Percentiles rank a stretch among this genome's conserved stretches.
Evolutionary conservation across 2,797 vertebrate species (phyloP).

Genomic region (Thalassophryne amazonica): DNA sequence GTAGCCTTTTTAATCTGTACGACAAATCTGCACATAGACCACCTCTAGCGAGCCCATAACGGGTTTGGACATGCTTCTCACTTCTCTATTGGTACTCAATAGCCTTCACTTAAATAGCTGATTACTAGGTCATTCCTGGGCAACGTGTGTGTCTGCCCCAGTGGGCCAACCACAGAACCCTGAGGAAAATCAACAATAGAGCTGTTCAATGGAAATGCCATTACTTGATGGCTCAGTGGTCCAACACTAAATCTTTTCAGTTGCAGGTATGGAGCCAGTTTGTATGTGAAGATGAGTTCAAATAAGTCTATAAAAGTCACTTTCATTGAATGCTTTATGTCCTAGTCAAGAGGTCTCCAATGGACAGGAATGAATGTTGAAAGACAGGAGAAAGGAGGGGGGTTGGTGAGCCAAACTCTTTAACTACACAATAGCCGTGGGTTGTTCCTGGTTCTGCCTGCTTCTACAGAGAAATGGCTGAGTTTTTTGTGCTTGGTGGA

Average conservation of each 20-base stretch:
- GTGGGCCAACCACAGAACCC: conserved; percentile 73
- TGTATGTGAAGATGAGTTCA: conserved; percentile 85
- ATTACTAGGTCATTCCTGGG: conserved; percentile 96
- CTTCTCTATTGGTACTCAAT: conserved; percentile 88
- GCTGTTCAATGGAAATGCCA: conserved; percentile 64
- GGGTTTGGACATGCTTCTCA: conserved; percentile 91
- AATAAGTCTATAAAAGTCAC: conserved; percentile 99
- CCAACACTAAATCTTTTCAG: conserved; percentile 76
- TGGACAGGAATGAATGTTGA: conserved; percentile 83
- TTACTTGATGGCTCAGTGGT: conserved; percentile 71
- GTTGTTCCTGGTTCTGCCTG: conserved; percentile 67
- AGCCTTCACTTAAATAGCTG: conserved; percentile 92
- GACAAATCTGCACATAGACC: conserved; percentile 88
- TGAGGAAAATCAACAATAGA: conserved; percentile 72
- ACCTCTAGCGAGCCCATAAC: conserved; percentile 91
- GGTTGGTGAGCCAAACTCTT: conserved; percentile 77
- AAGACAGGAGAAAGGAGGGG: conserved; percentile 88
- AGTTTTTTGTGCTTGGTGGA: conserved; percentile 73
- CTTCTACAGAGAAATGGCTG: conserved; percentile 66
- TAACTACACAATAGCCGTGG: conserved; percentile 86
- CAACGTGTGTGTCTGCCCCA: conserved; percentile 87
- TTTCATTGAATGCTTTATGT: conserved; percentile 94
- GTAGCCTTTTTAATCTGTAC: conserved; percentile 89
- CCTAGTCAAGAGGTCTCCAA: conserved; percentile 90
- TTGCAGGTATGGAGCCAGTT: conserved; percentile 70